Base-by-base conservation (phyloP, 2,113 vertebrate species). In the Phoxinus phoxinus region DNA sequence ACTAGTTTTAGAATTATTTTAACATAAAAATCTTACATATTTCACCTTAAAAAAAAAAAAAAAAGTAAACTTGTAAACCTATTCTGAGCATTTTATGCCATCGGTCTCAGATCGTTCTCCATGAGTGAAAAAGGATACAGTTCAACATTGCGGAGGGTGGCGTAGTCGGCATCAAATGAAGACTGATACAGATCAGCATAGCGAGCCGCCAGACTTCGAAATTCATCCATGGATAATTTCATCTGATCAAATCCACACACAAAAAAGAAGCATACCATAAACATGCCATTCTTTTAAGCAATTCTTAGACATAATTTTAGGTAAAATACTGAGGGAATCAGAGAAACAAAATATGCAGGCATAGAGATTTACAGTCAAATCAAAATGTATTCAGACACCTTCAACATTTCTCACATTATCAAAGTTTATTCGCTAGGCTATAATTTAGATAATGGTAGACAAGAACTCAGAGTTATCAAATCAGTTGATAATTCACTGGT, bases 171-270 rank as follows among this genome's bases (percentile, higher is more conserved):
- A n/a, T 99, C 98, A 86, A 99, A 99, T 12, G 98, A 99, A 0
- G 98, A 96, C 88, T 99, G 98, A 92, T 99, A 98, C 2, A 99
- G 93, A 85, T 99, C 98, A n/a, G 96, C 94, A 2, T 99, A 99
- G 6, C 97, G 94, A 2, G 96, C 92, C 0, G 97, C 98, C 1
- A 99, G 95, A 87, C 89, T 95, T 87, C 95, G 90, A 89, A 99
- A 99, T 90, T 99, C 98, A 73, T 99, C 98, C 97, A 98, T 98
- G 15, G 96, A 98, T 11, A 96, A 94, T 63, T 97, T 99, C 97
- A 99, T 99, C 98, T 99, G 86, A 5, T 44, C 2, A 41, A 84
- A 81, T 77, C 48, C 82, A 53, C 41, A 53, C 41, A n/a, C 15
- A 25, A 59, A 6, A 58, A 8, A 17, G 25, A 30, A 56, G 2